Base-by-base conservation (phyloP, 2,888 invertebrate genomes). In the Tenodera sinensis region DNA sequence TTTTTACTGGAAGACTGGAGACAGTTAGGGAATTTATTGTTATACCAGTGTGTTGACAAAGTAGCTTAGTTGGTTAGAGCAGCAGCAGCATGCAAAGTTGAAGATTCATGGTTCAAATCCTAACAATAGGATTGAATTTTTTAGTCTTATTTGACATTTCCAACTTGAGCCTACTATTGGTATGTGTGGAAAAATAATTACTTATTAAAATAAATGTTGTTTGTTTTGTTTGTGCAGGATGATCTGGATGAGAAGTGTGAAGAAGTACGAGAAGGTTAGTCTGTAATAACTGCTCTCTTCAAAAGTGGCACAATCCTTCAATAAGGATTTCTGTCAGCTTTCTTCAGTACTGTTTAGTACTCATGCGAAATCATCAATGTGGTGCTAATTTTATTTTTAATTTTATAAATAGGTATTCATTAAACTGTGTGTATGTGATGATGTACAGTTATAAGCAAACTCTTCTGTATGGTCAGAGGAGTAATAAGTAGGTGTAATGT, bases 231-330 rank as follows among this genome's bases (percentile, higher is more conserved):
- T 89, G 94, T 94, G 54, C 93, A 97, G 96, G 95, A 96, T 91
- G 97, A 97, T 92, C 94, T 97, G 91, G 96, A 97, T 91, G 97
- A 97, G 92, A 96, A 95, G 91, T 98, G 97, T 93, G 97, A 97
- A 92, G 96, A 96, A 92, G 95, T 97, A 91, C 94, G 95, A 54
- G 95, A 95, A 90, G 84, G 83, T 83, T 90, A 90, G 54, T 15
- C 54, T 71, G 54, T 47, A 85, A 86, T 27, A 54, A 54, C 15
- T 15, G 14, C 54, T 15, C 20, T 54, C 14, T 7, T 54, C 25
- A 71, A 71, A 71, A 71, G 54, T 71, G 54, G 54, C 54, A 71
- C 54, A 71, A 6, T 71, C 25, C 54, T 71, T 71, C 6, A 3
- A 71, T 25, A 25, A 71, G 54, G 54, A 71, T 71, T 71, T 15